These are phyloP conservation scores for Iguana delicatissima DNA, from an alignment of 2,797 vertebrate genomes.

Conservation along the genomic window DNA sequence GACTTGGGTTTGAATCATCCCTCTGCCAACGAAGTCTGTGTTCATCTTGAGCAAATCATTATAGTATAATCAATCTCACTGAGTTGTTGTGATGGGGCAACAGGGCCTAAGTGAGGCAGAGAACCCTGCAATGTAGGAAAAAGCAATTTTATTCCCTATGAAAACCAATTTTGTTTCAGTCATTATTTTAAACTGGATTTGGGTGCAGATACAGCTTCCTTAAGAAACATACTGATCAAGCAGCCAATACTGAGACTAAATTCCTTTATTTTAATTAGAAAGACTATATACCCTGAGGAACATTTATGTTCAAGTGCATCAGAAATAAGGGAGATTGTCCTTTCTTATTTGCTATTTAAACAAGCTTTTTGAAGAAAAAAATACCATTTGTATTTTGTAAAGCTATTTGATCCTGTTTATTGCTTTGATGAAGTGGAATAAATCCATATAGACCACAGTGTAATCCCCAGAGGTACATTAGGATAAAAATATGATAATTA, in stretches of 20 bases:
- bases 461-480: not conserved
- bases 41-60: not conserved
- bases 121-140: not conserved
- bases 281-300: not conserved
- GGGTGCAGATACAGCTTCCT: not conserved
- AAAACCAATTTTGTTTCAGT: not conserved
- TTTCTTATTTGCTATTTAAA: not conserved
- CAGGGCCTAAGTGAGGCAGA: too few species aligned
- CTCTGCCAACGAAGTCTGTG: not conserved
- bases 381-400: not conserved
- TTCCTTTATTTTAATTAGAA: not conserved
- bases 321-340: not conserved
- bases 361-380: too few species aligned
- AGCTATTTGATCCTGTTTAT: constrained; percentile 1
- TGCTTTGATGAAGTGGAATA: constrained; percentile 12
- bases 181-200: constrained; percentile 7
- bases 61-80: not conserved
- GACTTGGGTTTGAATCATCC: not conserved
- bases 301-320: not conserved
- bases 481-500: not conserved
- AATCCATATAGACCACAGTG: not conserved
- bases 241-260: not conserved
- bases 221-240: not conserved
- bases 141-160: not conserved
- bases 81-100: not conserved